Evolutionary conservation across 2,888 invertebrate genomes (phyloP), one percentile per base, ranked within the genome.

Genomic region (Pollenia amentaria): DNA sequence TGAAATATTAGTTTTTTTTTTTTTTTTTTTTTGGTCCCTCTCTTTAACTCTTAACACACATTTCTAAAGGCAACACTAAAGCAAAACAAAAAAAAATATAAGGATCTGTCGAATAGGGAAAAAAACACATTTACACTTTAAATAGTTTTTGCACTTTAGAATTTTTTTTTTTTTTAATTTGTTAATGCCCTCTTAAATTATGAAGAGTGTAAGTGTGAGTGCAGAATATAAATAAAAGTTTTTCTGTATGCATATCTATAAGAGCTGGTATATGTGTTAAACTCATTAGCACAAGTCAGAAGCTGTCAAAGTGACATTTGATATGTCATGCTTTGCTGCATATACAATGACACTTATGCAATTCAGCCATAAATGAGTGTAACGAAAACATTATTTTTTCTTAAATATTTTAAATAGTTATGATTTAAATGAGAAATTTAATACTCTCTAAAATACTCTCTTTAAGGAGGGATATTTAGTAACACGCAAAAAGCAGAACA

Each of bases 241-340:
- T 18, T 7, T 16, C 53, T 11, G 12, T 42, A n/a, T 48, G 16
- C 57, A 29, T 75, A 9, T 65, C 14, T 48, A 6, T 29, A 29
- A 29, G 29, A 29, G 18, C 14, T 60, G 18, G 14, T 40, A 16
- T 55, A 73, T 79, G 73, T 83, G 83, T 87, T 86, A 76, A 85
- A 87, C 80, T 84, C 87, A 87, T 87, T 87, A 87, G 84, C 84
- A 75, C 84, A 87, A 87, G 84, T 84, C 84, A 84, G 83, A 73
- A 77, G 80, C 84, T 87, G 80, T 87, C 84, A 84, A 81, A 77
- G 73, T 87, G 84, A 77, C 69, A 87, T 87, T 81, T 84, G 84
- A 87, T 87, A 87, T 80, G 76, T 75, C 57, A 76, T 75, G 83
- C 70, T 60, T 76, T 60, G 40, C 78, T 70, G 79, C 69, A 76